Percentiles rank a stretch among this genome's conserved stretches.
Conservation (phyloP, 53 echinoderm and acorn worm species). For the Pentamera pediparva region DNA sequence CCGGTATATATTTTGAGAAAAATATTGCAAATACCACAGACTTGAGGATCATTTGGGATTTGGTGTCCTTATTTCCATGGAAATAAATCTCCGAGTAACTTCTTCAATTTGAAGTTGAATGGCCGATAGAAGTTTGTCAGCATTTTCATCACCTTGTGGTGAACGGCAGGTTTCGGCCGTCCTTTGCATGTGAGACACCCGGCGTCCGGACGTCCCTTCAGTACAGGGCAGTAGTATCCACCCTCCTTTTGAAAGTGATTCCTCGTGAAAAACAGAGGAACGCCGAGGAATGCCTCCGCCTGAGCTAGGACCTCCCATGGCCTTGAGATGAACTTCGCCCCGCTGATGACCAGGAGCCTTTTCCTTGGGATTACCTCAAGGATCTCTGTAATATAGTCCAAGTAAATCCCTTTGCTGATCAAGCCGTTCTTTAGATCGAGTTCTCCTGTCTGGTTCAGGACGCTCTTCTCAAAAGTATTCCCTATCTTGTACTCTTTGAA, state of each 20-base stretch:
- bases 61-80: no score
- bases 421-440: neutral
- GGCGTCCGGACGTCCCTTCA: constrained; percentile 6
- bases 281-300: neutral
- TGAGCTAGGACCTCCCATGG: constrained; percentile 12
- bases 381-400: neutral
- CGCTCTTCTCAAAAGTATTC: constrained; percentile 18
- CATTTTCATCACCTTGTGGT: neutral
- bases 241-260: constrained; percentile 12
- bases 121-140: constrained; percentile 4
- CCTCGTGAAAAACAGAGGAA: neutral
- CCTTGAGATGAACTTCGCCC: neutral
- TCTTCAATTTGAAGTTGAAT: neutral
- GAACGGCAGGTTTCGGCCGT: constrained; percentile 1
- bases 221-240: neutral
- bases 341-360: neutral
- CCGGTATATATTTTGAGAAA: no score
- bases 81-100: no score
- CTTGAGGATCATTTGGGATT: no score
- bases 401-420: constrained; percentile 8
- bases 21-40: no score
- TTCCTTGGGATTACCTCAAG: constrained; percentile 11
- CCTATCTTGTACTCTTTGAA: constrained; percentile 30
- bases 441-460: neutral
- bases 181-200: constrained; percentile 19